Percentiles rank a stretch among this genome's conserved stretches.
phyloP scores from a whole-genome alignment of 2,797 vertebrate species.

The Acestrorhynchus altus region DNA sequence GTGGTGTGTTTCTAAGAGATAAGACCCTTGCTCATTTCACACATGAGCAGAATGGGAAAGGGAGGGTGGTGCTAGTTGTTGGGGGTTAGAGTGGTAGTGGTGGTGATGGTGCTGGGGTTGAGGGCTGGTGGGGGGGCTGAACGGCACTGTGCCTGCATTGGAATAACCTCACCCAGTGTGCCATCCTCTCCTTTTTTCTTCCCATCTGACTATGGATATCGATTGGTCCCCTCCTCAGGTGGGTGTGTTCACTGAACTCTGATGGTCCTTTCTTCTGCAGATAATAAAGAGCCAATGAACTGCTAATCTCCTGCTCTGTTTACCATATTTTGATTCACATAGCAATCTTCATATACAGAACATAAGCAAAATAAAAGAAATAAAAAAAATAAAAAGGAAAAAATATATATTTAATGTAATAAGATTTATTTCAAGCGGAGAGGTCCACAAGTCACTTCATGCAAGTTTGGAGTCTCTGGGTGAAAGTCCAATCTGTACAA shows the following conservation, averaged over 20 bases:
- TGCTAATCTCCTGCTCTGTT: slow-evolving; percentile 4
- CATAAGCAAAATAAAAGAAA: not conserved
- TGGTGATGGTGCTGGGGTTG: slow-evolving; percentile 41
- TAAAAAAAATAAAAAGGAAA: not conserved
- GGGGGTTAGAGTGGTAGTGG: slow-evolving; percentile 50
- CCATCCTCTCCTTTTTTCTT: slow-evolving; percentile 20
- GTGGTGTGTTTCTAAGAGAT: slow-evolving; percentile 85
- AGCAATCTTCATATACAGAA: not conserved
- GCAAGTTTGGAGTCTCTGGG: too few species aligned
- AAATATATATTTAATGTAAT: too few species aligned
- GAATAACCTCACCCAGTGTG: slow-evolving; percentile 34
- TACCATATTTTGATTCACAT: slow-evolving; percentile 5
- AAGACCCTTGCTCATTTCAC: slow-evolving; percentile 86
- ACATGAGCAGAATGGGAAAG: slow-evolving; percentile 80
- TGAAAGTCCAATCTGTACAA: too few species aligned
- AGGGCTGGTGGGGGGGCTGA: slow-evolving; percentile 45
- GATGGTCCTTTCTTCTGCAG: slow-evolving; percentile 2
- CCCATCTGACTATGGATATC: slow-evolving; percentile 22
- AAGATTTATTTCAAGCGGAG: too few species aligned
- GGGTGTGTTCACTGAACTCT: slow-evolving; percentile 35
- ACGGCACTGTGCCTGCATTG: slow-evolving; percentile 43
- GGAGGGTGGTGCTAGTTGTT: slow-evolving; percentile 57
- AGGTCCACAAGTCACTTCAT: too few species aligned
- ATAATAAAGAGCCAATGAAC: not conserved
- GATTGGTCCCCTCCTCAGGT: slow-evolving; percentile 46